Conservation (phyloP, 92 coral and sea anemone species). For the Siderastrea siderea region DNA sequence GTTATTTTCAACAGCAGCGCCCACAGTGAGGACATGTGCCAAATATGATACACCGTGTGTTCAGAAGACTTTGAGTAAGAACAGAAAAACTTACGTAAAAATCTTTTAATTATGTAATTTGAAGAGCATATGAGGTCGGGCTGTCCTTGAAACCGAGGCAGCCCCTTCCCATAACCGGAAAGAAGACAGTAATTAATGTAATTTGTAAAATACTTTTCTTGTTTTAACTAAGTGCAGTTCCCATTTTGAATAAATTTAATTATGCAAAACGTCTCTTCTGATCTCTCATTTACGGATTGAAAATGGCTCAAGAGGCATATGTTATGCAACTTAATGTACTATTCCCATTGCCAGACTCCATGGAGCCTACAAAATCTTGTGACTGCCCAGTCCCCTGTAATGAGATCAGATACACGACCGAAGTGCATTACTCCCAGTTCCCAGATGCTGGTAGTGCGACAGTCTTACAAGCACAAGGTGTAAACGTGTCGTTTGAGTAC, state of each 20-base stretch:
- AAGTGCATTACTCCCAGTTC: slow-evolving; percentile 52
- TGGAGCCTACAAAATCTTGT: slow-evolving; percentile 22
- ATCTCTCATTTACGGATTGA: too few species aligned
- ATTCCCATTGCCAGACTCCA: slow-evolving; percentile 10
- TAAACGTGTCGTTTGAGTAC: background rate
- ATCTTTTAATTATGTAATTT: too few species aligned
- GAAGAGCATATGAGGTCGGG: background rate
- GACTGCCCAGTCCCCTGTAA: slow-evolving; percentile 63
- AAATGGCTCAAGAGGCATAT: too few species aligned
- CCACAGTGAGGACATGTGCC: slow-evolving; percentile 4
- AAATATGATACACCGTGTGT: slow-evolving; percentile 8
- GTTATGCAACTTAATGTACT: too few species aligned
- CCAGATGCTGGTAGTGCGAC: slow-evolving; percentile 53
- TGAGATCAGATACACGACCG: slow-evolving; percentile 52
- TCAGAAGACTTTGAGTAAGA: background rate
- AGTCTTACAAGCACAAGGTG: background rate
- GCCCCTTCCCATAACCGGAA: too few species aligned
- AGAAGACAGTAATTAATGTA: too few species aligned
- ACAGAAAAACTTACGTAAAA: too few species aligned
- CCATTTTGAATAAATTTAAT: too few species aligned
- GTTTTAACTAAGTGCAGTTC: background rate
- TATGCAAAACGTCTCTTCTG: too few species aligned
- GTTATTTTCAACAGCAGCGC: background rate
- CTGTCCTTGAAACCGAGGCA: too few species aligned
- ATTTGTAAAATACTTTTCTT: too few species aligned